A percentile compares a stretch with the other conserved stretches of the same genome.
These are phyloP conservation scores for Orussus abietinus DNA, from an alignment of 1,140 invertebrate genomes.

Conservation along the genomic window DNA sequence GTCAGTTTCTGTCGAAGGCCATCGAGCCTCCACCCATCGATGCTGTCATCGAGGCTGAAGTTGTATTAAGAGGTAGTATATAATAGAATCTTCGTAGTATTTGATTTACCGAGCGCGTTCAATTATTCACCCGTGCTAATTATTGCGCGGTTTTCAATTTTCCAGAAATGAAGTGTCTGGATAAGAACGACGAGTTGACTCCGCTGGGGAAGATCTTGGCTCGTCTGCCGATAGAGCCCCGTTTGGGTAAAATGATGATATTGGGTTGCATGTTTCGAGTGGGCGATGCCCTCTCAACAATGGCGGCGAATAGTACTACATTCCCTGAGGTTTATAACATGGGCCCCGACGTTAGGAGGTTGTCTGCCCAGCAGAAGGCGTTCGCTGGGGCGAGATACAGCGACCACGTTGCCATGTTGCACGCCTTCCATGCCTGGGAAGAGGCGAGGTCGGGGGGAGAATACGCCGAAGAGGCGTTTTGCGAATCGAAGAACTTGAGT, in stretches of 20 bases:
- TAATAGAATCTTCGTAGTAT: slow-evolving; percentile 4
- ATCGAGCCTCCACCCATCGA: slow-evolving; percentile 91
- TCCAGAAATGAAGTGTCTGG: slow-evolving; percentile 84
- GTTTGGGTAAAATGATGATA: slow-evolving; percentile 93
- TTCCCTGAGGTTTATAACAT: slow-evolving; percentile 86
- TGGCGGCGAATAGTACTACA: slow-evolving; percentile 90
- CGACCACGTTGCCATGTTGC: slow-evolving; percentile 93
- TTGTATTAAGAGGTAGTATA: slow-evolving; percentile 54
- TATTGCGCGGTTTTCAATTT: too few species aligned
- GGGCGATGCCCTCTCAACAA: slow-evolving; percentile 85
- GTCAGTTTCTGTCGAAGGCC: slow-evolving; percentile 89
- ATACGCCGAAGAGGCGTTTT: slow-evolving; percentile 77
- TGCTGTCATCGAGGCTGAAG: slow-evolving; percentile 89
- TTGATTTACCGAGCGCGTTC: slow-evolving; percentile 34
- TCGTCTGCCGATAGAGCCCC: slow-evolving; percentile 85
- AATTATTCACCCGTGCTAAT: too few species aligned
- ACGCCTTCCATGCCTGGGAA: slow-evolving; percentile 89
- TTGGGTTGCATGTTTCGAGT: slow-evolving; percentile 80
- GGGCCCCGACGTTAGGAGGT: slow-evolving; percentile 57
- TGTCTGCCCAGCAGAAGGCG: slow-evolving; percentile 73
- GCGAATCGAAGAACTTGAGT: slow-evolving; percentile 86
- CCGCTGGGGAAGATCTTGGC: slow-evolving; percentile 90
- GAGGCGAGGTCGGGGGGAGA: slow-evolving; percentile 72
- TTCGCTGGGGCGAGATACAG: slow-evolving; percentile 84
- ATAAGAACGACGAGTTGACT: slow-evolving; percentile 79